Percentiles rank a stretch among this genome's conserved stretches.
These are phyloP conservation scores for Leptoclinus maculatus DNA, from an alignment of 2,797 vertebrate genomes.

Conservation along the genomic window DNA sequence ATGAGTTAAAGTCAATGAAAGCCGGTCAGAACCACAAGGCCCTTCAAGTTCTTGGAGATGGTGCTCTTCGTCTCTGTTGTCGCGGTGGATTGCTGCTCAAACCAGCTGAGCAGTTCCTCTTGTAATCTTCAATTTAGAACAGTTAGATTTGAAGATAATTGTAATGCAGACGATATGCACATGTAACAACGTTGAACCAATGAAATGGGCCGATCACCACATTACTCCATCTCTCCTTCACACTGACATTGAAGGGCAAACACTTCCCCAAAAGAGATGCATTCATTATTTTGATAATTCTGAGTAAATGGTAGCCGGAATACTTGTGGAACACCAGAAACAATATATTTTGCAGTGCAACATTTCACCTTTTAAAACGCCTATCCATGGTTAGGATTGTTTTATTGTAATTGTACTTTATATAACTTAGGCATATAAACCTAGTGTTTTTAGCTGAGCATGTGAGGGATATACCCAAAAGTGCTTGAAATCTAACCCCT, in stretches of 20 bases:
- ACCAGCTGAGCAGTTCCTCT: conserved; percentile 4
- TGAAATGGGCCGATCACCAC: no score
- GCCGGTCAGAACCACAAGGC: neutral
- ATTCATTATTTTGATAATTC: neutral
- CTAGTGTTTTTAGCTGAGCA: neutral
- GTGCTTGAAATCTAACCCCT: conserved; percentile 23
- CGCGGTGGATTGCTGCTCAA: neutral
- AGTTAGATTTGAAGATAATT: no score
- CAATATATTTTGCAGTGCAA: neutral
- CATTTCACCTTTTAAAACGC: no score
- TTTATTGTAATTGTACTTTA: neutral
- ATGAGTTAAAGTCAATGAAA: conserved; percentile 19
- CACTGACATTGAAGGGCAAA: neutral
- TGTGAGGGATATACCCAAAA: neutral
- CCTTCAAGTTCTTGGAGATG: conserved; percentile 9
- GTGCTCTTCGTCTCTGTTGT: neutral
- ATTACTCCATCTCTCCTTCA: no score
- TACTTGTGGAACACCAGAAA: no score
- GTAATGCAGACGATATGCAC: no score
- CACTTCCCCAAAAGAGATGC: neutral
- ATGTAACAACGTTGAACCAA: no score
- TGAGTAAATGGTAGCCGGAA: no score
- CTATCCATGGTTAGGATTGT: no score
- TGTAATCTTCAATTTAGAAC: neutral
- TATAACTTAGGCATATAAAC: neutral